Evolutionary conservation across 1,140 invertebrate species (phyloP), one percentile per base, ranked within the genome.

Genomic region (Hylaeus anthracinus): DNA sequence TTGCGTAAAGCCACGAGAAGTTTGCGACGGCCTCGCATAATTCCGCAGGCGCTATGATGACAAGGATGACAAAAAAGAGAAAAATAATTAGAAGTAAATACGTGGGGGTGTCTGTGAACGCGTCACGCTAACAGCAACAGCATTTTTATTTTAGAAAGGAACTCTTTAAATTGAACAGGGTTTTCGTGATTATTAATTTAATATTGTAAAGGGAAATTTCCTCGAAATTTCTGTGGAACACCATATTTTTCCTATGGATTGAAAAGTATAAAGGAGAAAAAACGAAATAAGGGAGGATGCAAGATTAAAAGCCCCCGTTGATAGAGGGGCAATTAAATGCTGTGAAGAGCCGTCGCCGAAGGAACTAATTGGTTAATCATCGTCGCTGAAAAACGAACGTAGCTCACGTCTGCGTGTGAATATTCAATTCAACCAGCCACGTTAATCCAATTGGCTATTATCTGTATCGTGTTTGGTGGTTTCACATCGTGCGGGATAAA

Each of bases 371-470:
- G 48, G 5, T 63, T 72, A 55, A 78, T 72, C 71, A 78, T 37
- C 48, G 43, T 43, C 48, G 2, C 0, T 1, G 5, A n/a, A 63
- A 63, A 41, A 53, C 58, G 56, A 63, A 51, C 15, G 15, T 3
- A 41, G 64, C 14, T 41, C n/a, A 26, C 2, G 6, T 45, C 9
- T 8, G 3, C 8, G 45, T 2, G n/a, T 26, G 75, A 71, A 71
- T 71, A 71, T 78, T 71, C 58, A 53, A 78, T 53, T 51, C 37
- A 37, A 41, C 66, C 26, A 26, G 37, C 48, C 15, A 45, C 15
- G 61, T 74, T 74, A 74, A 65, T 75, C n/a, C 73, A 12, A 75
- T 71, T 48, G 39, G 3, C 58, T 63, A 78, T 78, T 72, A 78
- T 71, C 55, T 53, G 58, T 77, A 26, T 61, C 15, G 45, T 15